These are phyloP conservation scores for Pandemis corylana DNA, from an alignment of 2,888 invertebrate genomes.

Conservation along the genomic window DNA sequence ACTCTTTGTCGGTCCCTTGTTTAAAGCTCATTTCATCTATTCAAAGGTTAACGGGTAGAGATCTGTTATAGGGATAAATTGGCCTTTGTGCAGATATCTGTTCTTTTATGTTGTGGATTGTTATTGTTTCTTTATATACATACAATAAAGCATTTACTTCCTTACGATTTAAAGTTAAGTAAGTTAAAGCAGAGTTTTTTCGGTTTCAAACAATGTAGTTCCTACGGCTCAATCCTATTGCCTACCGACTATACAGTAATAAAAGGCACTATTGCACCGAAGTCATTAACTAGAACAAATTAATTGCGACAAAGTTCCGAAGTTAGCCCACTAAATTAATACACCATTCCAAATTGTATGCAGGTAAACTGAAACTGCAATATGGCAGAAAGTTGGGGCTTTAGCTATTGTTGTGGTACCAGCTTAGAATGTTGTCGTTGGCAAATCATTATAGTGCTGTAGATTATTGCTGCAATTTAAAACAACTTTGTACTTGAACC, in stretches of 20 bases:
- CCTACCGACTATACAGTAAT: not conserved
- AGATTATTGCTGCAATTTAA: not conserved
- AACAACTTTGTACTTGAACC: not conserved
- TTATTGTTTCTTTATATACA: too few relatives aligned
- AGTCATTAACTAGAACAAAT: constrained; percentile 16
- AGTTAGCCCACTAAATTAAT: constrained; percentile 12
- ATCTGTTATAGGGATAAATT: too few relatives aligned
- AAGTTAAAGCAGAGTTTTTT: too few relatives aligned
- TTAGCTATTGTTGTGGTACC: constrained; percentile 10
- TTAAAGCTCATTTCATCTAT: too few relatives aligned
- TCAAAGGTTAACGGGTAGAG: too few relatives aligned
- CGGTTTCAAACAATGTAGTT: not conserved
- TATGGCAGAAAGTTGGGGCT: constrained; percentile 5
- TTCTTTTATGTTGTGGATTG: too few relatives aligned
- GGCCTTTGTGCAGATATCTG: too few relatives aligned
- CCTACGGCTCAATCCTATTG: not conserved
- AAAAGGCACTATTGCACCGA: not conserved
- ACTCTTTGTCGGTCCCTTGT: too few relatives aligned
- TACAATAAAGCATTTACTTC: too few relatives aligned
- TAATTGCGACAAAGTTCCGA: constrained; percentile 22
- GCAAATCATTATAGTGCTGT: constrained; percentile 5
- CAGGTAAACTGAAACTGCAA: constrained; percentile 28
- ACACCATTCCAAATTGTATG: constrained; percentile 16
- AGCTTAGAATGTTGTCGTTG: constrained; percentile 10
- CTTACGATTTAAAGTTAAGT: too few relatives aligned